These are phyloP conservation scores for Sebastes minor DNA, from an alignment of 2,797 vertebrate species.

Conservation along the genomic window DNA sequence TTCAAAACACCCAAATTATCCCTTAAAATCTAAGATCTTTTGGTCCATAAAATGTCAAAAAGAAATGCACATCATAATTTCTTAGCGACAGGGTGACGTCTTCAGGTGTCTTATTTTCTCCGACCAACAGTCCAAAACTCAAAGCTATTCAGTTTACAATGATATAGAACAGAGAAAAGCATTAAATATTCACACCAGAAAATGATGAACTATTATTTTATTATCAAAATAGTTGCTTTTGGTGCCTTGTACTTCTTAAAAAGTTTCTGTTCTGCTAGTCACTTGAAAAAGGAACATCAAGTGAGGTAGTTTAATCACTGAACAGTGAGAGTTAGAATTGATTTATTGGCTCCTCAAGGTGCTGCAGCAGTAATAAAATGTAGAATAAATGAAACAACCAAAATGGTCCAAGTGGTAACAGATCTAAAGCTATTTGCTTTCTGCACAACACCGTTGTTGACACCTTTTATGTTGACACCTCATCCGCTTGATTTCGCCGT, in stretches of 20 bases:
- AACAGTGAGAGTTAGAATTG: not conserved
- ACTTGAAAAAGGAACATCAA: not conserved
- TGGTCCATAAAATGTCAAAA: not conserved
- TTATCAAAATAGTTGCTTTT: not conserved
- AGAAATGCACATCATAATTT: not conserved
- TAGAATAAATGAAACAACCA: constrained; percentile 7
- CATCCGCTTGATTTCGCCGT: constrained; percentile 35
- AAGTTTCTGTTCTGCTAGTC: not conserved
- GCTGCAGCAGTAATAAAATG: constrained; percentile 16
- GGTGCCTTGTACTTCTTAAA: not conserved
- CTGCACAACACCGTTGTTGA: constrained; percentile 14
- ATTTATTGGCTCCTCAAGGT: constrained; percentile 11
- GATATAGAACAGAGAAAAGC: not conserved
- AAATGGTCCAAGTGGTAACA: constrained; percentile 3
- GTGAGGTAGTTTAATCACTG: not conserved
- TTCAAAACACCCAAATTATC: not conserved
- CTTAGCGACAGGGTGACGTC: too few species aligned
- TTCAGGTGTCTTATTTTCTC: not conserved
- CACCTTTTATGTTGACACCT: constrained; percentile 42
- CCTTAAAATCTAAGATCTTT: not conserved
- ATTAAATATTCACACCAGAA: not conserved
- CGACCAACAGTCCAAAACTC: too few species aligned
- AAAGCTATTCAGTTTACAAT: not conserved
- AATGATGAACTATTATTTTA: not conserved
- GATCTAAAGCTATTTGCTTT: constrained; percentile 42